Evolutionary conservation across 2,888 invertebrate species (phyloP).

Genomic region (Enoplolaimus lenunculus): DNA sequence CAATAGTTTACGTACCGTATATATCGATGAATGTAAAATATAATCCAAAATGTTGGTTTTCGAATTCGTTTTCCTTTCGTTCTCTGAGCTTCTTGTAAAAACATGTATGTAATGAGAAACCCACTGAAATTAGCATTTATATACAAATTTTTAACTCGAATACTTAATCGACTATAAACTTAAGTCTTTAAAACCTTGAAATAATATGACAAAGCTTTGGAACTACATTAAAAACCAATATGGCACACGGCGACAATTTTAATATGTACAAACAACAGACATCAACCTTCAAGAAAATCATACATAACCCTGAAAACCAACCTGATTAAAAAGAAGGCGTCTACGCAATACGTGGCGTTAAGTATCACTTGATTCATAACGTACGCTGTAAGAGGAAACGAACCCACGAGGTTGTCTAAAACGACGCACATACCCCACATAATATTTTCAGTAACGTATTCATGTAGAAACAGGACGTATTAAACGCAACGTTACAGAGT

Average conservation of each 20-base stretch:
- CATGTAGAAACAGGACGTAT: no score
- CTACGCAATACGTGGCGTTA: constrained; percentile 43
- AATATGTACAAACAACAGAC: no score
- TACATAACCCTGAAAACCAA: no score
- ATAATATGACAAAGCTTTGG: no score
- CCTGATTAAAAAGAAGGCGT: constrained; percentile 44
- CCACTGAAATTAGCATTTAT: constrained; percentile 40
- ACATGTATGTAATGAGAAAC: constrained; percentile 40
- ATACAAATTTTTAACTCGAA: constrained; percentile 8
- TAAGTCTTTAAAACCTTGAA: neutral
- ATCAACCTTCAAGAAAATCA: no score
- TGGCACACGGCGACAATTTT: no score
- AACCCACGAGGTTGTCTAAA: constrained; percentile 20
- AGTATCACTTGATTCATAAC: constrained; percentile 42
- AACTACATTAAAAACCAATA: no score
- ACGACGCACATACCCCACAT: no score
- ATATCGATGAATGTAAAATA: constrained; percentile 35
- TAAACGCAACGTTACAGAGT: no score
- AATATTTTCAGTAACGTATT: no score
- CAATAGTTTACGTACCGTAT: constrained; percentile 32
- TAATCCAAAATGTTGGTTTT: constrained; percentile 27
- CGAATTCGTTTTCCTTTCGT: constrained; percentile 25
- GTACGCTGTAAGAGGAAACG: constrained; percentile 34
- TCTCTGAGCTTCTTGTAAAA: constrained; percentile 39
- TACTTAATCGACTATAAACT: constrained; percentile 20